These are phyloP conservation scores for Anguilla marmorata DNA, from an alignment of 2,797 vertebrate species.

Conservation along the genomic window DNA sequence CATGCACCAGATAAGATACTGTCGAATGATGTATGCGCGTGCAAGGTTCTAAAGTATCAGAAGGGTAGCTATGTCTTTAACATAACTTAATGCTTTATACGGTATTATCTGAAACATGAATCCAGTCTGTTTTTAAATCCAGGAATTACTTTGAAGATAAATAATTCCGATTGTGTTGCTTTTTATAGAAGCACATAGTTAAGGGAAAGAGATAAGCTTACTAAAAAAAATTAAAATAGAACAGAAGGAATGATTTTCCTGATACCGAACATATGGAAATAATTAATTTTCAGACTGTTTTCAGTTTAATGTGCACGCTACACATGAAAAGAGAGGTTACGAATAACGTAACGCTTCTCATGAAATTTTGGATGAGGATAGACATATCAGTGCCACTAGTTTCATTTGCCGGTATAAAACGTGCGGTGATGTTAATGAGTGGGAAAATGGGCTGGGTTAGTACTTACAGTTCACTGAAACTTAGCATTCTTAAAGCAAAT, in stretches of 20 bases:
- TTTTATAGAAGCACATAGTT: slow-evolving; percentile 19
- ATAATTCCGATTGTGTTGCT: slow-evolving; percentile 23
- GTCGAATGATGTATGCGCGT: slow-evolving; percentile 20
- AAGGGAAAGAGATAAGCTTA: slow-evolving; percentile 49
- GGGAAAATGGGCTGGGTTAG: background rate
- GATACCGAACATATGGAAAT: slow-evolving; percentile 75
- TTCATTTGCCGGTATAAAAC: background rate
- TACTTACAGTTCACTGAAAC: slow-evolving; percentile 8
- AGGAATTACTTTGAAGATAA: slow-evolving; percentile 7
- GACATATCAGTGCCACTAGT: background rate
- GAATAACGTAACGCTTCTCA: slow-evolving; percentile 74
- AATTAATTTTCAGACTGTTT: slow-evolving; percentile 73
- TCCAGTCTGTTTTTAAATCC: slow-evolving; percentile 5
- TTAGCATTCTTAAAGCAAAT: background rate
- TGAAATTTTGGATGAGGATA: slow-evolving; percentile 54
- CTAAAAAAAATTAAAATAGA: slow-evolving; percentile 61
- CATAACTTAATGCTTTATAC: slow-evolving; percentile 11
- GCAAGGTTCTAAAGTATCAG: slow-evolving; percentile 3
- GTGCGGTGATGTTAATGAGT: background rate
- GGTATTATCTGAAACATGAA: slow-evolving; percentile 1
- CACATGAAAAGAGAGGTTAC: slow-evolving; percentile 75
- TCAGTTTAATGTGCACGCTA: slow-evolving; percentile 75
- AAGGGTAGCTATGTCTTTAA: background rate
- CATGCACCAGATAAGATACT: slow-evolving; percentile 42
- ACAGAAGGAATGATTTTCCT: background rate